Conservation (phyloP, 2,888 invertebrate species). For the Antheraea assamensis region DNA sequence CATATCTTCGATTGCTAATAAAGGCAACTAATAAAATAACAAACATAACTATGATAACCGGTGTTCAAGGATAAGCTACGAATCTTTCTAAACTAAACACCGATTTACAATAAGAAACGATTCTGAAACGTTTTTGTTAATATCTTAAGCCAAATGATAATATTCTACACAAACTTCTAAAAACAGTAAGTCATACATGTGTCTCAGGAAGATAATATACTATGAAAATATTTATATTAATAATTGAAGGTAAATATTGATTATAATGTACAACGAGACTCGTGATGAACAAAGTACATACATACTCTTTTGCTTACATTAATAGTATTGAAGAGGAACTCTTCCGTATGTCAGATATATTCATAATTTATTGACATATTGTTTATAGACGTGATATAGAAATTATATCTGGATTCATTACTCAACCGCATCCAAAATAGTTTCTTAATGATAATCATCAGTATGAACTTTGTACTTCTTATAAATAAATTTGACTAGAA, state of each 20-base stretch:
- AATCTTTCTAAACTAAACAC: not conserved
- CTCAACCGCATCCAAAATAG: not conserved
- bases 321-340: not conserved
- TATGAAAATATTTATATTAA: slow-evolving; percentile 33
- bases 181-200: not conserved
- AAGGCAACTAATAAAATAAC: no score
- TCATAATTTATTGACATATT: not conserved
- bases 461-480: no score
- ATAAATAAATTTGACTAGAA: no score
- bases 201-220: not conserved
- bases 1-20: no score
- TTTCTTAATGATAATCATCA: no score
- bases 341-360: not conserved
- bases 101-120: not conserved
- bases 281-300: slow-evolving; percentile 11
- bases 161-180: not conserved
- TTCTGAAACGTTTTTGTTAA: not conserved
- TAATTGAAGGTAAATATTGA: slow-evolving; percentile 42
- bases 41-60: no score
- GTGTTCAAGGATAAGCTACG: not conserved
- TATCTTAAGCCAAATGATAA: not conserved
- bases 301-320: slow-evolving; percentile 6
- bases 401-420: not conserved
- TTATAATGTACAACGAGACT: slow-evolving; percentile 8
- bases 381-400: not conserved